Percentiles rank a stretch among this genome's conserved stretches.
These are phyloP conservation scores for Aix galericulata DNA, from an alignment of 2,113 vertebrate species.

Conservation along the genomic window DNA sequence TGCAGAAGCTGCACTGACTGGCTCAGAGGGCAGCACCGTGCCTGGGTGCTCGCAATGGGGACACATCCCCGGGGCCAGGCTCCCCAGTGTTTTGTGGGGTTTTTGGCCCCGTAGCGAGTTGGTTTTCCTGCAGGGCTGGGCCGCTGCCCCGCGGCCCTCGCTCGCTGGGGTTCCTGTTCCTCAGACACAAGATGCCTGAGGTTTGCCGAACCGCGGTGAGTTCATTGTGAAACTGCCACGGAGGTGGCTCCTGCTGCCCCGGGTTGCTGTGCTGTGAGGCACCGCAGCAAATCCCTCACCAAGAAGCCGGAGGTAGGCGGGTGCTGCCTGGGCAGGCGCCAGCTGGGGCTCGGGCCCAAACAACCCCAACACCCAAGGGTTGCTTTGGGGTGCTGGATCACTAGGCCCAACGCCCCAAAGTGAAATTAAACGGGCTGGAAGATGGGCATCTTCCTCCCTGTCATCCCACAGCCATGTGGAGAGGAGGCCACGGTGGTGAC, in stretches of 20 bases:
- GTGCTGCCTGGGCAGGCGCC: accelerated
- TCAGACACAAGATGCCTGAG: not conserved
- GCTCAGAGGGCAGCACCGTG: accelerated
- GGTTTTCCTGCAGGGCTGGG: slow-evolving; percentile 26
- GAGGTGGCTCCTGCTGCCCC: not conserved
- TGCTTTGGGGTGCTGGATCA: too few relatives aligned
- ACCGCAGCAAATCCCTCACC: not conserved
- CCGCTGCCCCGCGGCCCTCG: not conserved
- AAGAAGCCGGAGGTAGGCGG: accelerated
- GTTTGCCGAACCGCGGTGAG: not conserved
- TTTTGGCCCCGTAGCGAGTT: not conserved
- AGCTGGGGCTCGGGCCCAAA: not conserved
- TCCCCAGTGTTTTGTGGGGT: not conserved
- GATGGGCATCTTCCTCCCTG: not conserved
- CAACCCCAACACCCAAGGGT: too few relatives aligned
- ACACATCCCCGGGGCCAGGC: accelerated
- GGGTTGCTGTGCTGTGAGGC: not conserved
- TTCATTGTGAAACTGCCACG: not conserved
- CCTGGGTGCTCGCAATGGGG: accelerated
- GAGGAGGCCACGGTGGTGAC: too few relatives aligned
- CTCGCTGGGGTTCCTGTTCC: not conserved
- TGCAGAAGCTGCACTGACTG: not conserved
- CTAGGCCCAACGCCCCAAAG: not conserved
- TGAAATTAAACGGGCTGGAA: not conserved
- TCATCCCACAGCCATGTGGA: not conserved